These are phyloP conservation scores for Zaprionus lachaisei DNA, from an alignment of 1,140 invertebrate species.

Conservation along the genomic window DNA sequence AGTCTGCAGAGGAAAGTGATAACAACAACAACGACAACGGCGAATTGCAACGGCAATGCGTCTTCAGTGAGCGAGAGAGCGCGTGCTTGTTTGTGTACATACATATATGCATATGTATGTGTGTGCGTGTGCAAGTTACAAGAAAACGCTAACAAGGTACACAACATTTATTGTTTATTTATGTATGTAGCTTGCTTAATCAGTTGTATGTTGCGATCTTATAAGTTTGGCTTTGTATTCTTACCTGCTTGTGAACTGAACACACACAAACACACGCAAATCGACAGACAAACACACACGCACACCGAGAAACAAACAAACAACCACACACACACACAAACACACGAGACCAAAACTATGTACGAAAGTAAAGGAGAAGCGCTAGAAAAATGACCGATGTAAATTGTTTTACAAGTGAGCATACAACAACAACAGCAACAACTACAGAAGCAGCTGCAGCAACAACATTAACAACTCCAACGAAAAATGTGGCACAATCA, in stretches of 20 bases:
- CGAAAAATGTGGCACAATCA: constrained; percentile 54
- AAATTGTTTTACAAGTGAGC: constrained; percentile 80
- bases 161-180: constrained; percentile 51
- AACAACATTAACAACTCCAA: constrained; percentile 48
- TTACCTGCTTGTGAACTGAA: constrained; percentile 51
- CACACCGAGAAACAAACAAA: constrained; percentile 32
- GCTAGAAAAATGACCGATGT: constrained; percentile 75
- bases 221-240: constrained; percentile 73
- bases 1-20: constrained; percentile 1
- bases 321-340: constrained; percentile 38
- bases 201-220: constrained; percentile 66
- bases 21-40: background rate
- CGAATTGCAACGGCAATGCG: constrained; percentile 6
- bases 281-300: constrained; percentile 32
- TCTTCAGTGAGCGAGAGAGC: constrained; percentile 7
- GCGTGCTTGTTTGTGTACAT: constrained; percentile 35
- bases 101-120: constrained; percentile 21
- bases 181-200: constrained; percentile 44
- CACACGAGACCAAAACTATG: constrained; percentile 56
- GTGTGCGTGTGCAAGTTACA: constrained; percentile 64
- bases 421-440: constrained; percentile 51
- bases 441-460: constrained; percentile 12
- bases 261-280: constrained; percentile 28
- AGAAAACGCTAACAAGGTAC: constrained; percentile 65
- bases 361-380: constrained; percentile 56